Conservation (phyloP, 2,797 vertebrate genomes). For the Meriones psammophilus region DNA sequence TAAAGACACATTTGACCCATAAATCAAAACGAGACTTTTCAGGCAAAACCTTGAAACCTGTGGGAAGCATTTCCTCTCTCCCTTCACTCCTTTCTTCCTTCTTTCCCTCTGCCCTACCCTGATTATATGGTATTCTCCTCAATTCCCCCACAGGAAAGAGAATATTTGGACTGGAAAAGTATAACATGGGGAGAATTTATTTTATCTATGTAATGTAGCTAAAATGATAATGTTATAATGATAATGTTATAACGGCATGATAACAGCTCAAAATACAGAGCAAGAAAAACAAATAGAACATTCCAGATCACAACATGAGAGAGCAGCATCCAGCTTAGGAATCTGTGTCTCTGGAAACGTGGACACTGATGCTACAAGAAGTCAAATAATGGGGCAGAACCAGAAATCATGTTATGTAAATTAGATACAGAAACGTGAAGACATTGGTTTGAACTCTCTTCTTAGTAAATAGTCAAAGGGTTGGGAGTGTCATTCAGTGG, state of each 20-base stretch:
- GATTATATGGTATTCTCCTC: background rate
- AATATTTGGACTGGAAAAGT: constrained; percentile 8
- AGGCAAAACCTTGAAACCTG: constrained; percentile 8
- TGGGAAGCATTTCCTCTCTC: background rate
- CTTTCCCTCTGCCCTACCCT: background rate
- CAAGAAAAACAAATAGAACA: background rate
- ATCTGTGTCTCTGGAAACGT: constrained; percentile 28
- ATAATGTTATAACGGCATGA: background rate
- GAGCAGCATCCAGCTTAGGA: background rate
- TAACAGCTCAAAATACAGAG: constrained; percentile 3
- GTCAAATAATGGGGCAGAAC: constrained; percentile 44
- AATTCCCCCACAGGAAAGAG: background rate
- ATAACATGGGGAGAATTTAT: constrained; percentile 4
- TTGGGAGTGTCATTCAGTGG: background rate
- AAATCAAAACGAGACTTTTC: constrained; percentile 22
- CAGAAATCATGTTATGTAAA: constrained; percentile 5
- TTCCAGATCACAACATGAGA: background rate
- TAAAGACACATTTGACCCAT: constrained; percentile 38
- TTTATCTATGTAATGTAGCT: background rate
- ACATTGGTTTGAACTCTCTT: background rate
- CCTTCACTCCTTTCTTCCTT: background rate
- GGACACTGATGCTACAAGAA: background rate
- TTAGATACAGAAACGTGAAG: background rate
- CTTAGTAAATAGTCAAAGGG: background rate
- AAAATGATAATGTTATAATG: too few relatives aligned